phyloP scores from a whole-genome alignment of 1,140 invertebrate species.

The Saccostrea glomerata region DNA sequence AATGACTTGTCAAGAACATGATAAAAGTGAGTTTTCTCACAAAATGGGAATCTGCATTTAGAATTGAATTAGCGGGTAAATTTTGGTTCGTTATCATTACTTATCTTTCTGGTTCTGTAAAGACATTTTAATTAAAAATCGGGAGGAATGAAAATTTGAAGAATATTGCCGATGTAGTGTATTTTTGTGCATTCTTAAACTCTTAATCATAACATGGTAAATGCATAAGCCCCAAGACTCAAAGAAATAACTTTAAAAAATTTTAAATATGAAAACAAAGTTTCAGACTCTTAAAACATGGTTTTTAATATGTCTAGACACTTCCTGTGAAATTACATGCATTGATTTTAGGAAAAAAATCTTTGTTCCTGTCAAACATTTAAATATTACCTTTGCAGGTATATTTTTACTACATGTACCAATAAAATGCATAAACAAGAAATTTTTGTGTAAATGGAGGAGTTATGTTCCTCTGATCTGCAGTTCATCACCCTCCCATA shows the following conservation, averaged over 20 bases:
- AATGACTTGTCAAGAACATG: constrained; percentile 8
- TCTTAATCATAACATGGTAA: neutral
- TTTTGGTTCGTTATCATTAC: neutral
- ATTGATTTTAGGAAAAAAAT: neutral
- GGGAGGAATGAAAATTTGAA: neutral
- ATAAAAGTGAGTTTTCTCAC: constrained; percentile 10
- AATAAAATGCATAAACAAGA: too few species aligned
- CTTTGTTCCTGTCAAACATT: neutral
- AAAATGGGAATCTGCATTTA: neutral
- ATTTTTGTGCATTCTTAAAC: neutral
- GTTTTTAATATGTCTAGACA: neutral
- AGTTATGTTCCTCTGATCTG: neutral
- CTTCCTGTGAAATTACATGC: neutral
- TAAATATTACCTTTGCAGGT: too few species aligned
- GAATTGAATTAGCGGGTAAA: neutral
- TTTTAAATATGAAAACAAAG: neutral
- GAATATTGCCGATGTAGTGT: neutral
- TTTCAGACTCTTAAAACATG: neutral
- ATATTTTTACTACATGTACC: too few species aligned
- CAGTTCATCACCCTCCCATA: neutral
- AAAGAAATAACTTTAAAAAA: neutral
- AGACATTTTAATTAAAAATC: constrained; percentile 13
- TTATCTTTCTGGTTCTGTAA: constrained; percentile 19
- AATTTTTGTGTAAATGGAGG: neutral
- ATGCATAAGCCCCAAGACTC: neutral